Conservation (phyloP, 2,888 invertebrate species). For the Capitulum mitella region DNA sequence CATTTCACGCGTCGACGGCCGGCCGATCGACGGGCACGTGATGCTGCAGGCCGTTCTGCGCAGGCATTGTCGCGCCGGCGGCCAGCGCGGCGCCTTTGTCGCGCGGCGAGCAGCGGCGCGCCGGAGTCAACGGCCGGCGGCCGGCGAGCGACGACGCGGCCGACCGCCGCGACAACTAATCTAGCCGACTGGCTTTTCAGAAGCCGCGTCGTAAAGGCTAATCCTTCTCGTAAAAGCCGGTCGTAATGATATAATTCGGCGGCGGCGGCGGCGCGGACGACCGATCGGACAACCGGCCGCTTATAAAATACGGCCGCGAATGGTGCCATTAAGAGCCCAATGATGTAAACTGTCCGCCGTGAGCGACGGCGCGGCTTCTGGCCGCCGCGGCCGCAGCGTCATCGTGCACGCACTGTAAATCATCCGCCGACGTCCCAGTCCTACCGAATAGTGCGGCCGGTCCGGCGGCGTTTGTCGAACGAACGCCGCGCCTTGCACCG, state of each 20-base stretch:
- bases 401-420: not conserved
- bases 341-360: slow-evolving; percentile 2
- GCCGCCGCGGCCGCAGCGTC: not conserved
- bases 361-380: not conserved
- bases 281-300: not conserved
- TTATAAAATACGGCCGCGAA: not conserved
- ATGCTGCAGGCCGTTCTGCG: not conserved
- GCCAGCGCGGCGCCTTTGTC: not conserved
- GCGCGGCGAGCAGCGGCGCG: not conserved
- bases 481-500: too few relatives aligned
- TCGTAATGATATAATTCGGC: not conserved
- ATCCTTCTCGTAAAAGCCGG: not conserved
- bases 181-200: not conserved
- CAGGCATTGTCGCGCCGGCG: not conserved
- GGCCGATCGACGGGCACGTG: not conserved
- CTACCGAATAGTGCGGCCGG: too few relatives aligned
- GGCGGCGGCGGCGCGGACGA: not conserved
- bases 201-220: not conserved
- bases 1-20: too few relatives aligned
- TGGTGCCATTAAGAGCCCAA: not conserved
- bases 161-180: not conserved
- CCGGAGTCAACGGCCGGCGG: too few relatives aligned
- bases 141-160: not conserved
- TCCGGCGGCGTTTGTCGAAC: too few relatives aligned
- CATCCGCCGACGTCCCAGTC: not conserved